A percentile compares a stretch with the other conserved stretches of the same genome.
These are phyloP conservation scores for Dromas ardeola DNA, from an alignment of 2,113 vertebrate species.

Conservation along the genomic window DNA sequence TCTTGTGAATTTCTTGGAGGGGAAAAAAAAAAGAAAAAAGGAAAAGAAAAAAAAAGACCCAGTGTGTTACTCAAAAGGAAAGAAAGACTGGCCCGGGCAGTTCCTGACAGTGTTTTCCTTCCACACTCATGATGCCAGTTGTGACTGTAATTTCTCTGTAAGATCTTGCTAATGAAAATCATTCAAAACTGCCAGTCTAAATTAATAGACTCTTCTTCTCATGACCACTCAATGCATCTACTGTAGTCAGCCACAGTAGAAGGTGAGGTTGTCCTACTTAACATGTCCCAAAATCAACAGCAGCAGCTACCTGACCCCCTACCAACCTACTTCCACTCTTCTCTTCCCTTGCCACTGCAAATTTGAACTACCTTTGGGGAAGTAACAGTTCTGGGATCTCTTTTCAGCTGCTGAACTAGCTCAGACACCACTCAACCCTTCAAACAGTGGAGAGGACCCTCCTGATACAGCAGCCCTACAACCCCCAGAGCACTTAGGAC, in stretches of 20 bases:
- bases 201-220: background rate
- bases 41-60: no score
- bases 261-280: background rate
- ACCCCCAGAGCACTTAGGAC: accelerated
- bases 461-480: background rate
- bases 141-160: background rate
- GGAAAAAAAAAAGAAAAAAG: no score
- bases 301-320: background rate
- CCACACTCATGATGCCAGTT: background rate
- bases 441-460: background rate
- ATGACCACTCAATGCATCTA: background rate
- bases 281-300: background rate
- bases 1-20: background rate
- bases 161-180: background rate
- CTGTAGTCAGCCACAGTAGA: accelerated
- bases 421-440: background rate
- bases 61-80: background rate
- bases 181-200: background rate
- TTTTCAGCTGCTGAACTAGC: background rate
- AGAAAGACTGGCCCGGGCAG: background rate
- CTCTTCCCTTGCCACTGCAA: background rate
- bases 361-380: background rate
- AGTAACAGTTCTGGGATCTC: background rate
- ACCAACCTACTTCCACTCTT: background rate
- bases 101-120: background rate